Evolutionary conservation across 2,888 invertebrate genomes (phyloP), one percentile per base, ranked within the genome.

Genomic region (Parnassius apollo): DNA sequence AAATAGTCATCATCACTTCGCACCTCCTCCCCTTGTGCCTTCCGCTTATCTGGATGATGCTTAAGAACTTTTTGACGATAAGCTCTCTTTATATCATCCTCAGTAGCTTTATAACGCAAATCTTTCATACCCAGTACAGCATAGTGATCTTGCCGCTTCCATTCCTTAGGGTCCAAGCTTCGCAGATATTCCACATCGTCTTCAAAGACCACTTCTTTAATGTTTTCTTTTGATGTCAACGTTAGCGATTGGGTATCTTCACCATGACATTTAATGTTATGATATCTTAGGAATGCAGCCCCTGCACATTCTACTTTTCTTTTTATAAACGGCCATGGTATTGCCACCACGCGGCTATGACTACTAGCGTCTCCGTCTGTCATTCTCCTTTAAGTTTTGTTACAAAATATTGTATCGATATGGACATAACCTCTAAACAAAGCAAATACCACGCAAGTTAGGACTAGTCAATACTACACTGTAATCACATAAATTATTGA

Each of bases 111-210:
- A 83, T 95, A 94, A 65, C 99, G 94, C 58, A 96, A 86, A 67
- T 95, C 94, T 73, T 95, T 95, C 74, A 99, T 93, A 58, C 99
- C 99, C 66, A 99, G 91, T 13, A 99, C 98, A 48, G 96, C 96
- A 86, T 99, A 99, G 85, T 99, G 99, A 86, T 99, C 99, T 89
- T 99, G 99, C 75, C 97, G 95, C 92, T 98, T 99, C 98, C 98
- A 99, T 77, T 98, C 96, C 83, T 97, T 98, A 2, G 99, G 99
- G 88, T 99, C 97, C 69, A 99, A 91, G 65, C 96, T 96, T 69
- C 96, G 93, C 67, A 99, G 92, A 82, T 97, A 97, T 63, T 94
- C 94, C 9, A 97, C 94, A 85, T 98, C 96, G 72, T 96, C 96
- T 67, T 95, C 89, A 66, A 92, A 91, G 50, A 84, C 79, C 18